Percentiles rank a stretch among this genome's conserved stretches.
Conservation (phyloP, 2,888 invertebrate genomes). For the Xanthia icteritia region DNA sequence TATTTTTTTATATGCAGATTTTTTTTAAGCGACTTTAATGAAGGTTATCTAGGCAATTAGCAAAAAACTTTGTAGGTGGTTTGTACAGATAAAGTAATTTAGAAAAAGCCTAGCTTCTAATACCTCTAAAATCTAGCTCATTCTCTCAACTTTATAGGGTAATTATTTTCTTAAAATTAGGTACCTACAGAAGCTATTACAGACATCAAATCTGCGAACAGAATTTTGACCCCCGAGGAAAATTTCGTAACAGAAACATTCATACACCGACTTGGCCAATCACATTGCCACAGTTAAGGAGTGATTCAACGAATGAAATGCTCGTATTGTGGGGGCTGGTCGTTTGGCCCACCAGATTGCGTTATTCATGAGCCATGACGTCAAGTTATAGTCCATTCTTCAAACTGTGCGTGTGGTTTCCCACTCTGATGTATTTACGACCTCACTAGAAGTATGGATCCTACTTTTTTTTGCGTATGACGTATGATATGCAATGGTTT, state of each 20-base stretch:
- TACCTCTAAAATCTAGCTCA: background rate
- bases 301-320: slow-evolving; percentile 53
- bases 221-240: slow-evolving; percentile 30
- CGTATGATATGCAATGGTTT: slow-evolving; percentile 23
- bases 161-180: background rate
- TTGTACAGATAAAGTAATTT: slow-evolving; percentile 1
- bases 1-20: slow-evolving; percentile 31
- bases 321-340: slow-evolving; percentile 49
- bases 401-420: slow-evolving; percentile 31
- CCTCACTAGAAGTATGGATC: slow-evolving; percentile 33
- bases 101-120: background rate
- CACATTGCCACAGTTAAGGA: slow-evolving; percentile 16
- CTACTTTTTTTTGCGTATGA: slow-evolving; percentile 30
- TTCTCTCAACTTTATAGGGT: background rate
- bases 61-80: slow-evolving; percentile 67
- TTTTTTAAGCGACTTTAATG: slow-evolving; percentile 35
- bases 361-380: slow-evolving; percentile 51
- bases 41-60: slow-evolving; percentile 76
- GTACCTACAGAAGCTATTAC: background rate
- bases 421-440: slow-evolving; percentile 27
- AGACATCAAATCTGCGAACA: background rate
- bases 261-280: slow-evolving; percentile 20
- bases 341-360: slow-evolving; percentile 52
- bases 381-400: slow-evolving; percentile 41
- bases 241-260: slow-evolving; percentile 44